Evolutionary conservation across 2,113 vertebrate genomes (phyloP).

Genomic region (Murina feae): DNA sequence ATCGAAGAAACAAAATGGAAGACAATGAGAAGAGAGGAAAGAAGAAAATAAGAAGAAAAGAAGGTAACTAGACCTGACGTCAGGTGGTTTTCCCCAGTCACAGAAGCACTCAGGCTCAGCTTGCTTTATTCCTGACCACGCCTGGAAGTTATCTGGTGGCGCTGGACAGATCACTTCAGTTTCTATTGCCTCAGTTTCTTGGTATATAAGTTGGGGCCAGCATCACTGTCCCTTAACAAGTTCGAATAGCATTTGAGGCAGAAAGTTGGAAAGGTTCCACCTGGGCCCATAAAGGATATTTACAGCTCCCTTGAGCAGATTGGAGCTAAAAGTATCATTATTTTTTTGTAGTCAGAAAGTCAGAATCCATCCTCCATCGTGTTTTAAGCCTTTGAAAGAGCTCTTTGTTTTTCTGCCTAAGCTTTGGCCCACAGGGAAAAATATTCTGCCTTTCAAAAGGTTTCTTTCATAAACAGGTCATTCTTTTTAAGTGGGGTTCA

Average conservation of each 20-base stretch:
- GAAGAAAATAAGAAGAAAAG: background rate
- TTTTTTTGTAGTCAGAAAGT: constrained; percentile 58
- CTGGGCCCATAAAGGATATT: constrained; percentile 11
- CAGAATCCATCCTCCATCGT: constrained; percentile 33
- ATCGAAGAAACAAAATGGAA: background rate
- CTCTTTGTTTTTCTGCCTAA: constrained; percentile 58
- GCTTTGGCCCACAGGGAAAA: constrained; percentile 44
- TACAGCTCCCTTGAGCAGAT: constrained; percentile 40
- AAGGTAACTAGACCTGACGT: background rate
- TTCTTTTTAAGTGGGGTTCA: constrained; percentile 71
- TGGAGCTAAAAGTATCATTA: constrained; percentile 51
- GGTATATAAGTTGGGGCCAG: background rate
- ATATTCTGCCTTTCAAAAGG: constrained; percentile 64
- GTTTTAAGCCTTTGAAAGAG: constrained; percentile 59
- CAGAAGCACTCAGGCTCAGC: background rate
- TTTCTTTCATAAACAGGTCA: constrained; percentile 72
- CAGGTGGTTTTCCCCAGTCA: background rate
- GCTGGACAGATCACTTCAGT: background rate
- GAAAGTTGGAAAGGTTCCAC: background rate
- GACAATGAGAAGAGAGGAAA: background rate
- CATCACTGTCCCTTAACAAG: background rate
- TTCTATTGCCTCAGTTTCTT: background rate
- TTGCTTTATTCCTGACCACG: background rate
- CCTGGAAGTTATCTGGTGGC: background rate
- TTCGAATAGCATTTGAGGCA: background rate